Evolutionary conservation across 2,113 vertebrate species (phyloP).

Genomic region (Atractosteus spatula): DNA sequence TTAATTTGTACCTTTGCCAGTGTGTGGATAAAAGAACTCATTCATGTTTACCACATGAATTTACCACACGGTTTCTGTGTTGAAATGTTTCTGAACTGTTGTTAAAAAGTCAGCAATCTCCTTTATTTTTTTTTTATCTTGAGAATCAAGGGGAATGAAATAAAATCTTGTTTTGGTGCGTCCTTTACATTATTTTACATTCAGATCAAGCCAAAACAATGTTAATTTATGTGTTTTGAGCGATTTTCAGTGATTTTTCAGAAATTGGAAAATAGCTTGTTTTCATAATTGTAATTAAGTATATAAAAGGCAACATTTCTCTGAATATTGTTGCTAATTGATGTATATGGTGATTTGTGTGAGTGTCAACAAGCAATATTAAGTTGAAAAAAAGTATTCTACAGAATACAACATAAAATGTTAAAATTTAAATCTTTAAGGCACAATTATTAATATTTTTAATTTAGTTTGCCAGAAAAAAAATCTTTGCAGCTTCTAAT

Average conservation of each 20-base stretch:
- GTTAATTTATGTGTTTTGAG: neutral
- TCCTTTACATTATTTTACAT: slow-evolving; percentile 29
- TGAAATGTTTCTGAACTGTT: too few species aligned
- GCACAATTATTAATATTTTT: slow-evolving; percentile 1
- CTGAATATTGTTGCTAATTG: slow-evolving; percentile 59
- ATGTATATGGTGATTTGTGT: slow-evolving; percentile 30
- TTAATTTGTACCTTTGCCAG: too few species aligned
- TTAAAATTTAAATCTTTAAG: neutral
- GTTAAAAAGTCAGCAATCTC: too few species aligned
- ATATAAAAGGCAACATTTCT: slow-evolving; percentile 44
- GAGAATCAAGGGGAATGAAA: too few species aligned
- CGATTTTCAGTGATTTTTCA: slow-evolving; percentile 48
- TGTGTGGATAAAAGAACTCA: too few species aligned
- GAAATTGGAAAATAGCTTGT: slow-evolving; percentile 46
- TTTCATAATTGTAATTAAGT: slow-evolving; percentile 61
- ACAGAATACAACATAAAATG: neutral
- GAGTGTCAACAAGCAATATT: slow-evolving; percentile 18
- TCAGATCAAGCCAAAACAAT: slow-evolving; percentile 39
- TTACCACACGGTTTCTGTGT: too few species aligned
- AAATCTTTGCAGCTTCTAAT: neutral
- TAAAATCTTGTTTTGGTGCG: neutral
- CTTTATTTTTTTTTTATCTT: too few species aligned
- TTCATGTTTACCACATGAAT: too few species aligned
- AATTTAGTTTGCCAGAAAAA: neutral
- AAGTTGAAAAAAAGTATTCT: neutral